Percentiles rank a stretch among this genome's conserved stretches.
Conservation (phyloP, 2,888 invertebrate species). For the Apotomis capreana region DNA sequence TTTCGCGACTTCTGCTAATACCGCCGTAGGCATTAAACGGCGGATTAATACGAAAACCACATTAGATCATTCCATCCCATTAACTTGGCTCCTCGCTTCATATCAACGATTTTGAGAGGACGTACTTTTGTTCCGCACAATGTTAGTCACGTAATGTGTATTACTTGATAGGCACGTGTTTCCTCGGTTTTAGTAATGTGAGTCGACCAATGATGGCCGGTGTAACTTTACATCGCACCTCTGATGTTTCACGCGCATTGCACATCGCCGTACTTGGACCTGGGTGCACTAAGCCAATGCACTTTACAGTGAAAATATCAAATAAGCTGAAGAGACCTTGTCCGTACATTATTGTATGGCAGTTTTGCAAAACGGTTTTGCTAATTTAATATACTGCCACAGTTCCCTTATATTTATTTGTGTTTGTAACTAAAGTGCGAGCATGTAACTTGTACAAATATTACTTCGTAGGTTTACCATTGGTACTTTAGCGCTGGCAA, state of each 20-base stretch:
- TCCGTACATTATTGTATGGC: neutral
- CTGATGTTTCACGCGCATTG: constrained; percentile 18
- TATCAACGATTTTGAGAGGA: constrained; percentile 19
- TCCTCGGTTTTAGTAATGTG: constrained; percentile 34
- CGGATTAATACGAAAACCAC: constrained; percentile 34
- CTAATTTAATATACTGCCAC: constrained; percentile 19
- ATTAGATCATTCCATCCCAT: constrained; percentile 33
- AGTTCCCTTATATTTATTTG: constrained; percentile 14
- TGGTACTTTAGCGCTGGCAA: neutral
- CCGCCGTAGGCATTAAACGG: constrained; percentile 27
- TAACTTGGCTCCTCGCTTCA: constrained; percentile 19
- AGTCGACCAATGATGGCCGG: constrained; percentile 52
- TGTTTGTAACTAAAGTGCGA: constrained; percentile 5
- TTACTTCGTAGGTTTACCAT: constrained; percentile 12
- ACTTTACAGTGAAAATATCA: constrained; percentile 9
- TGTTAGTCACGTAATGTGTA: neutral
- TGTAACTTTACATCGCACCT: constrained; percentile 56
- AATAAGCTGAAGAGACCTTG: constrained; percentile 4
- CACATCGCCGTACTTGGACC: constrained; percentile 6
- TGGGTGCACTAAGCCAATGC: neutral
- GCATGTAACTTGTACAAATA: constrained; percentile 19
- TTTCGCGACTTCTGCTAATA: constrained; percentile 46
- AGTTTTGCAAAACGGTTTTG: constrained; percentile 23
- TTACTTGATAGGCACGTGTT: neutral
- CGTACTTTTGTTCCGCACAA: constrained; percentile 13